phyloP scores from a whole-genome alignment of 2,797 vertebrate species.

The Carcharodon carcharias region DNA sequence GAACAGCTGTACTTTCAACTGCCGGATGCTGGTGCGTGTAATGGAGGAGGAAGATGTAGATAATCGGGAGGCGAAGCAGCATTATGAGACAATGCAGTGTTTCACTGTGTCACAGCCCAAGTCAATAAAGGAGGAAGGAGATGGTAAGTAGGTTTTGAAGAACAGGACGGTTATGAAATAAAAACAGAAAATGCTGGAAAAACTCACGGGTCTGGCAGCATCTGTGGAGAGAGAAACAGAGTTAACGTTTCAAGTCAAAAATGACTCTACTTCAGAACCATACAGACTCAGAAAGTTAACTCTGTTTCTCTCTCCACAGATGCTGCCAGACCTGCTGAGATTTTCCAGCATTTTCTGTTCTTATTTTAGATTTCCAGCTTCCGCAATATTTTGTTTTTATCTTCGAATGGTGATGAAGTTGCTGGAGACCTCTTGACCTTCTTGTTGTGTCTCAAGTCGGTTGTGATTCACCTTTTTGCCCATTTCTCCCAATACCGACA shows the following conservation, averaged over 20 bases:
- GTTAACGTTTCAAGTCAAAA: too few species aligned
- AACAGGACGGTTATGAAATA: not conserved
- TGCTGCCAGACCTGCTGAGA: too few species aligned
- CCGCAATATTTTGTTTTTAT: too few species aligned
- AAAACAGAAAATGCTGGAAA: too few species aligned
- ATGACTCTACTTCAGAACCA: too few species aligned
- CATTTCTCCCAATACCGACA: not conserved
- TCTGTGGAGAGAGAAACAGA: too few species aligned
- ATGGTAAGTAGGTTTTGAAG: conserved; percentile 59
- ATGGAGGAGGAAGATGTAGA: conserved; percentile 75
- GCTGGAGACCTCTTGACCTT: not conserved
- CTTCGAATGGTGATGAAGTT: not conserved
- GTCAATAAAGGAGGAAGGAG: conserved; percentile 78
- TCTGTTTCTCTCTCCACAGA: too few species aligned
- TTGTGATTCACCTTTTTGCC: not conserved
- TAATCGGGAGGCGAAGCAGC: conserved; percentile 80
- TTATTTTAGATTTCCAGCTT: too few species aligned
- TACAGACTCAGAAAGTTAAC: too few species aligned
- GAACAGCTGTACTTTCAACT: conserved; percentile 87
- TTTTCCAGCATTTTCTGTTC: too few species aligned
- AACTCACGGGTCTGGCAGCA: too few species aligned
- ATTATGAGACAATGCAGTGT: conserved; percentile 93
- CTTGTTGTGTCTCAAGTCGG: not conserved
- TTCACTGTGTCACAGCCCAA: conserved; percentile 85
- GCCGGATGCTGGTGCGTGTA: conserved; percentile 84